Conservation (phyloP, 2,797 vertebrate genomes). For the Denticeps clupeoides region DNA sequence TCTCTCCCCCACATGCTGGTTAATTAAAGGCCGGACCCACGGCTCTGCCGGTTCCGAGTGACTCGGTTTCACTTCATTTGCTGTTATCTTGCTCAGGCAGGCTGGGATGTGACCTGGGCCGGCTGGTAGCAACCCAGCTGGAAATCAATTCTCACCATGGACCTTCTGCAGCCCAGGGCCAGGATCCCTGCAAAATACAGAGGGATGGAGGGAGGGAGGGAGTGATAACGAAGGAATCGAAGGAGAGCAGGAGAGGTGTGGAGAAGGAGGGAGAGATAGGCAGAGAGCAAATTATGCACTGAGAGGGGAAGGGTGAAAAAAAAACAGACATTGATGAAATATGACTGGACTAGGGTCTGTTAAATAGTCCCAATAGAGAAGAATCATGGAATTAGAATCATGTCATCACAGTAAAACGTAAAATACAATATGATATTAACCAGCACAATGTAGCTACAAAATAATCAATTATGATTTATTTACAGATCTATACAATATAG, state of each 20-base stretch:
- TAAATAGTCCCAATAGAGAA: too few species aligned
- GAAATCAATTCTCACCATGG: constrained; percentile 41
- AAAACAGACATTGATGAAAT: too few species aligned
- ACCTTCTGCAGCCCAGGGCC: constrained; percentile 18
- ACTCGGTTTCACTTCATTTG: constrained; percentile 34
- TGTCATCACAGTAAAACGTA: too few species aligned
- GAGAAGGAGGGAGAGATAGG: neutral
- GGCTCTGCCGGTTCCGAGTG: constrained; percentile 27
- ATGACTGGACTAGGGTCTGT: too few species aligned
- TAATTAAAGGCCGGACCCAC: constrained; percentile 16
- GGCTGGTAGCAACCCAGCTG: constrained; percentile 27
- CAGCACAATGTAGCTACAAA: too few species aligned
- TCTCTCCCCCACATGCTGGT: neutral
- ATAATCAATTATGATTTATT: too few species aligned
- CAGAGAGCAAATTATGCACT: neutral
- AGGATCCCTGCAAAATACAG: constrained; percentile 4
- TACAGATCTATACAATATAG: too few species aligned
- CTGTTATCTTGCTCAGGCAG: constrained; percentile 38
- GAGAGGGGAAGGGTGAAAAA: neutral
- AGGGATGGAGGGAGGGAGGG: neutral
- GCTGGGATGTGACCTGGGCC: constrained; percentile 34
- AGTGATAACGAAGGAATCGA: neutral
- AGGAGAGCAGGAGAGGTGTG: too few species aligned
- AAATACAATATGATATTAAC: too few species aligned
- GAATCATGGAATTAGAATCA: too few species aligned